phyloP scores from a whole-genome alignment of 2,113 vertebrate genomes.

The Pygoscelis adeliae region DNA sequence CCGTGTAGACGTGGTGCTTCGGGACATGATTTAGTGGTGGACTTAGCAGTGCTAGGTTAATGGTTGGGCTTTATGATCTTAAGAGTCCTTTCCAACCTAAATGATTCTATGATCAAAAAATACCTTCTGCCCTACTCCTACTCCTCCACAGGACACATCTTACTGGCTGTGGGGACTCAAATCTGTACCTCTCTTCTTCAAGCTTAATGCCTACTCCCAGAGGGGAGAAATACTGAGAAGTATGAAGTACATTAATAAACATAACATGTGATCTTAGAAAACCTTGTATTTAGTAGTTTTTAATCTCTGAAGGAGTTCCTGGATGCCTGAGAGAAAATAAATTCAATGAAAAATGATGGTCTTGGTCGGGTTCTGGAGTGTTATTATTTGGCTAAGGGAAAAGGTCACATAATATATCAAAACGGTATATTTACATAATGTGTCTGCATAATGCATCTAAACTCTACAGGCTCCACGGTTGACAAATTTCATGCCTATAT shows the following conservation, averaged over 20 bases:
- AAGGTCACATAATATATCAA: slow-evolving; percentile 49
- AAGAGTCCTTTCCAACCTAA: not conserved
- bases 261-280: not conserved
- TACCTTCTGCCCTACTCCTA: not conserved
- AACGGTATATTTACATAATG: slow-evolving; percentile 45
- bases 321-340: slow-evolving; percentile 8
- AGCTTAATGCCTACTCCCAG: not conserved
- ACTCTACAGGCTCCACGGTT: not conserved
- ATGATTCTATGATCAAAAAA: not conserved
- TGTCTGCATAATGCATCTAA: not conserved
- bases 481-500: not conserved
- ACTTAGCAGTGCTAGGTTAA: not conserved
- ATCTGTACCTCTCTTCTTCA: not conserved
- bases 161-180: not conserved
- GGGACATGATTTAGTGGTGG: not conserved
- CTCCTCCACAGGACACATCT: not conserved
- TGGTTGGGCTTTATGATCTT: not conserved
- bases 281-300: not conserved
- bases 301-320: not conserved
- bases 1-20: not conserved
- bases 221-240: not conserved
- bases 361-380: not conserved
- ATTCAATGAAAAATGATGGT: not conserved
- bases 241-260: not conserved
- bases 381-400: slow-evolving; percentile 25